Evolutionary conservation across 2,888 invertebrate species (phyloP).

Genomic region (Harpalus rufipes): DNA sequence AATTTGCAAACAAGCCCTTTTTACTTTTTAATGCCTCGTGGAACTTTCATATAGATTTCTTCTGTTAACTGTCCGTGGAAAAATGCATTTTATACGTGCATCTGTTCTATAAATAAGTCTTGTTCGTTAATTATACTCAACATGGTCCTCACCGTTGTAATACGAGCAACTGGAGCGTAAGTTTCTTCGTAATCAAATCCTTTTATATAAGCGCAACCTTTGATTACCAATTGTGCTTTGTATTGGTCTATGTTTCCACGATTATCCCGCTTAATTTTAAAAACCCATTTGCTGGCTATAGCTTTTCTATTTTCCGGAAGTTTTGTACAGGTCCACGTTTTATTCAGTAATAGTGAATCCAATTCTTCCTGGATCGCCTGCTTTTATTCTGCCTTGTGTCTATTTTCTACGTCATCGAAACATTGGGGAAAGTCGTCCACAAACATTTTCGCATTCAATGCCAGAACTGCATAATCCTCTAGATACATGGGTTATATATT

Average conservation of each 20-base stretch:
- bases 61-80: slow-evolving; percentile 8
- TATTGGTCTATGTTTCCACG: slow-evolving; percentile 61
- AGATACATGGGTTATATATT: slow-evolving; percentile 24
- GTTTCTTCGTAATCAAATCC: slow-evolving; percentile 60
- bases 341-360: slow-evolving; percentile 30
- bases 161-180: slow-evolving; percentile 11
- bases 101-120: slow-evolving; percentile 18
- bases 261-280: slow-evolving; percentile 68
- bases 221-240: slow-evolving; percentile 17
- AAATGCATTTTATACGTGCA: slow-evolving; percentile 41
- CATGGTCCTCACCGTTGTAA: slow-evolving; percentile 9
- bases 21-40: neutral
- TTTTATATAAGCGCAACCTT: slow-evolving; percentile 68
- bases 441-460: slow-evolving; percentile 31
- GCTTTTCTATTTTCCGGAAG: slow-evolving; percentile 34
- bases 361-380: slow-evolving; percentile 33
- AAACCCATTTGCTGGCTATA: slow-evolving; percentile 68
- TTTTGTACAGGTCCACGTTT: slow-evolving; percentile 61
- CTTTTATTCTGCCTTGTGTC: slow-evolving; percentile 28
- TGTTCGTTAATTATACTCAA: neutral
- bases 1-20: slow-evolving; percentile 11
- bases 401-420: slow-evolving; percentile 15
- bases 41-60: slow-evolving; percentile 30
- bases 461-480: slow-evolving; percentile 40
- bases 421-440: slow-evolving; percentile 7